These are phyloP conservation scores for Apistogramma diplotaenia DNA, from an alignment of 2,113 vertebrate genomes.

Conservation along the genomic window DNA sequence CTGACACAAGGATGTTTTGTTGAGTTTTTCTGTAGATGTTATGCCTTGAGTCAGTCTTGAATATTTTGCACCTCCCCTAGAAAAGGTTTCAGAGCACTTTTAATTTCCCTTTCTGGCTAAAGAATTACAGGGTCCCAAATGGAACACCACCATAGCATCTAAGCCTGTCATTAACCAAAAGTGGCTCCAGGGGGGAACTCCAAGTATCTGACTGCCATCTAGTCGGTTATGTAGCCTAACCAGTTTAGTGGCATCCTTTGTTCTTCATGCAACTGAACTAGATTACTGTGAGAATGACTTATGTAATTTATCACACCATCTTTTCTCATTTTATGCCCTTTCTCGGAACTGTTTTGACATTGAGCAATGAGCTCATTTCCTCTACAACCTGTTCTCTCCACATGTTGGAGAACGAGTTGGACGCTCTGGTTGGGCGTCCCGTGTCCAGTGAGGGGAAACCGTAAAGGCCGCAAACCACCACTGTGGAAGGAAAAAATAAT, in stretches of 20 bases:
- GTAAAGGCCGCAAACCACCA: not conserved
- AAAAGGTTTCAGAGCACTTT: too few species aligned
- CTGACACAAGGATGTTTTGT: not conserved
- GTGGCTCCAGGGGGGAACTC: not conserved
- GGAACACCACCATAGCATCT: not conserved
- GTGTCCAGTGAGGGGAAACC: not conserved
- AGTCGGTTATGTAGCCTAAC: not conserved
- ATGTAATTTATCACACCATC: not conserved
- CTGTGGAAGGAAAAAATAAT: not conserved
- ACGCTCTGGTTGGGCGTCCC: not conserved
- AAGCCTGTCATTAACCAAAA: not conserved
- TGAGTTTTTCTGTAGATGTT: not conserved
- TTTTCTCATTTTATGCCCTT: not conserved
- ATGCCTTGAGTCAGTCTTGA: too few species aligned
- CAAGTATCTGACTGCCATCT: not conserved
- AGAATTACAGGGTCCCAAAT: too few species aligned
- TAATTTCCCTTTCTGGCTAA: too few species aligned
- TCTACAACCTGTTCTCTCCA: not conserved
- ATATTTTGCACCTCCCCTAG: too few species aligned
- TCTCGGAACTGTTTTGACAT: not conserved
- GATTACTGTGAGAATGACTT: not conserved
- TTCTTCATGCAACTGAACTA: not conserved
- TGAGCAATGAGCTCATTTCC: slow-evolving; percentile 1
- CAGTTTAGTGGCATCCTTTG: not conserved
- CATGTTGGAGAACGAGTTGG: not conserved